Conservation (phyloP, 2,888 invertebrate genomes). For the Cosmorhoe ocellata region DNA sequence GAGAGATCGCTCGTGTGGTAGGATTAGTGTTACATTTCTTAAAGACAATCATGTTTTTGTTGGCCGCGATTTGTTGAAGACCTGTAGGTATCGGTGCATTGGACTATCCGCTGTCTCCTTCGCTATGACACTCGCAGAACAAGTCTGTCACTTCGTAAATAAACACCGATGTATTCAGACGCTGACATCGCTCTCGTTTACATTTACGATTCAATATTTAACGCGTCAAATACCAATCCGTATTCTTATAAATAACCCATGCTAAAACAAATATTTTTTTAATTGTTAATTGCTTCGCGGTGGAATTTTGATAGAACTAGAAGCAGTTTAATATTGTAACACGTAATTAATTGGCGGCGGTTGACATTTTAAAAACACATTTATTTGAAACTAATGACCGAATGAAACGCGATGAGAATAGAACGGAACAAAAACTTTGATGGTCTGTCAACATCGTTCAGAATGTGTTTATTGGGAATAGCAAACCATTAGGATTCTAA, state of each 20-base stretch:
- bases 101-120: conserved; percentile 11
- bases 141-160: conserved; percentile 35
- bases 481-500: conserved; percentile 25
- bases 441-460: conserved; percentile 26
- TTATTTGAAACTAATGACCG: conserved; percentile 24
- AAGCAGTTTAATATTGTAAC: conserved; percentile 26
- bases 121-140: conserved; percentile 19
- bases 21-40: conserved; percentile 48
- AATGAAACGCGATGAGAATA: conserved; percentile 23
- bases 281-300: conserved; percentile 33
- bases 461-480: conserved; percentile 21
- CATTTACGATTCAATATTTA: conserved; percentile 53
- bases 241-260: conserved; percentile 45
- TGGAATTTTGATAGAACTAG: conserved; percentile 32
- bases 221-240: conserved; percentile 41
- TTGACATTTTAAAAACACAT: conserved; percentile 34
- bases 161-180: conserved; percentile 50
- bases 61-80: conserved; percentile 44
- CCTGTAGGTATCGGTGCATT: not conserved
- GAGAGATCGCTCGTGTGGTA: conserved; percentile 57
- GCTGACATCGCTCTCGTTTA: conserved; percentile 39
- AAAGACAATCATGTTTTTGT: conserved; percentile 64
- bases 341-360: conserved; percentile 27
- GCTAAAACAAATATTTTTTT: conserved; percentile 44
- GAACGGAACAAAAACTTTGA: conserved; percentile 22